A percentile compares a stretch with the other conserved stretches of the same genome.
Evolutionary conservation across 2,888 invertebrate genomes (phyloP).

Genomic region (Helobdella robusta): DNA sequence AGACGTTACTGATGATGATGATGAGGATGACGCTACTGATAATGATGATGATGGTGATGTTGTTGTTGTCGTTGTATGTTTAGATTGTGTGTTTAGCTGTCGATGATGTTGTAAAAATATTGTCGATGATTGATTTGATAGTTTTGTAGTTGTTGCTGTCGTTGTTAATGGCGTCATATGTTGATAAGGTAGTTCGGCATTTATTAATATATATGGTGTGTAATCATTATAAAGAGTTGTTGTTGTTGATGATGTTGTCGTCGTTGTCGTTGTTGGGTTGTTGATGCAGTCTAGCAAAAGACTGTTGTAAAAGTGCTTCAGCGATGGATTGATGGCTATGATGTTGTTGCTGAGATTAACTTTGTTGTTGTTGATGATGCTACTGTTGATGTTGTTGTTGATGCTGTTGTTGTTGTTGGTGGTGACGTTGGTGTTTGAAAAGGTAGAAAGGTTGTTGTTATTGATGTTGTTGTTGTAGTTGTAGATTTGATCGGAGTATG

Average conservation of each 20-base stretch:
- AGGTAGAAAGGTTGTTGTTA: neutral
- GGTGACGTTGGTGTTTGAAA: neutral
- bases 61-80: neutral
- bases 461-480: constrained; percentile 5
- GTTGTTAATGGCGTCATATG: too few relatives aligned
- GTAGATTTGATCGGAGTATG: neutral
- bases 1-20: neutral
- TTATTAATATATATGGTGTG: too few relatives aligned
- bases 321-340: neutral
- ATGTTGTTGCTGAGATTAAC: neutral
- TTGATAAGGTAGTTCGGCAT: too few relatives aligned
- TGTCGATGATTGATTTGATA: neutral
- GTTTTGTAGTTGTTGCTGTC: neutral
- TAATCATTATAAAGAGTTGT: too few relatives aligned
- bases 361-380: neutral
- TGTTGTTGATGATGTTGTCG: too few relatives aligned
- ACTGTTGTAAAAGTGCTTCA: neutral
- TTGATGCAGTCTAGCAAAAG: neutral
- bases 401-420: neutral
- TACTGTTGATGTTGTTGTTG: neutral
- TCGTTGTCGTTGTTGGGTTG: too few relatives aligned
- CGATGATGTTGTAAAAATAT: neutral
- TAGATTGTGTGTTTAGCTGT: neutral
- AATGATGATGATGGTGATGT: neutral
- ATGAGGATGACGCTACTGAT: neutral